Evolutionary conservation across 2,797 vertebrate species (phyloP).

Genomic region (Nothura maculosa): DNA sequence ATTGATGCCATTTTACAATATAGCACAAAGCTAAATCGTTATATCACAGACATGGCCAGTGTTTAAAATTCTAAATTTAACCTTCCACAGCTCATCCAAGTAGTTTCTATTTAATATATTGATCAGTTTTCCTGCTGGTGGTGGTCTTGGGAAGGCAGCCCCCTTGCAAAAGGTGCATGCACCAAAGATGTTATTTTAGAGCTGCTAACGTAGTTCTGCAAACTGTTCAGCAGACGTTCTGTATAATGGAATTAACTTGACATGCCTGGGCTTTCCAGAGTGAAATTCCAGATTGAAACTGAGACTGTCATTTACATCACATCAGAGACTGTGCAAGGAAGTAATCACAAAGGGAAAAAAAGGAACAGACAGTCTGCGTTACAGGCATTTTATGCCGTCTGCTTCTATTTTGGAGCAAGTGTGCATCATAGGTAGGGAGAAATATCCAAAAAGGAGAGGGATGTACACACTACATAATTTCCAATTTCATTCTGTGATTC

Average conservation of each 20-base stretch:
- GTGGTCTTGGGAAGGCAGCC: not conserved
- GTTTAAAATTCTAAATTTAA: not conserved
- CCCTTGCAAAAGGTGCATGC: not conserved
- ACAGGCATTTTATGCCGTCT: conserved; percentile 34
- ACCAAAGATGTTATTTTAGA: conserved; percentile 3
- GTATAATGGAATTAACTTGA: conserved; percentile 18
- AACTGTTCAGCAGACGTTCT: not conserved
- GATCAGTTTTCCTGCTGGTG: not conserved
- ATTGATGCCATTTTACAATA: not conserved
- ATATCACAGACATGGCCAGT: not conserved
- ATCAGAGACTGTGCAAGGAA: conserved; percentile 33
- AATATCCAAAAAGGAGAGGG: not conserved
- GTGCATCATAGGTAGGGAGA: not conserved
- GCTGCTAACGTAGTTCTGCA: not conserved
- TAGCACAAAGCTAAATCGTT: not conserved
- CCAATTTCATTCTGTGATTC: not conserved
- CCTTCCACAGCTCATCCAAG: not conserved
- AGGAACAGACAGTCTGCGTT: not conserved
- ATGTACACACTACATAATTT: not conserved
- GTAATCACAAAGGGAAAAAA: not conserved
- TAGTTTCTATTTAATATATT: not conserved
- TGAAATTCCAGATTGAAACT: conserved; percentile 49
- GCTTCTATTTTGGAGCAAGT: conserved; percentile 14
- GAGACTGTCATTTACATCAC: conserved; percentile 33
- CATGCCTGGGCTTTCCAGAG: not conserved